Evolutionary conservation across 2,797 vertebrate genomes (phyloP), one percentile per base, ranked within the genome.

Genomic region (Enteromius viviparus): DNA sequence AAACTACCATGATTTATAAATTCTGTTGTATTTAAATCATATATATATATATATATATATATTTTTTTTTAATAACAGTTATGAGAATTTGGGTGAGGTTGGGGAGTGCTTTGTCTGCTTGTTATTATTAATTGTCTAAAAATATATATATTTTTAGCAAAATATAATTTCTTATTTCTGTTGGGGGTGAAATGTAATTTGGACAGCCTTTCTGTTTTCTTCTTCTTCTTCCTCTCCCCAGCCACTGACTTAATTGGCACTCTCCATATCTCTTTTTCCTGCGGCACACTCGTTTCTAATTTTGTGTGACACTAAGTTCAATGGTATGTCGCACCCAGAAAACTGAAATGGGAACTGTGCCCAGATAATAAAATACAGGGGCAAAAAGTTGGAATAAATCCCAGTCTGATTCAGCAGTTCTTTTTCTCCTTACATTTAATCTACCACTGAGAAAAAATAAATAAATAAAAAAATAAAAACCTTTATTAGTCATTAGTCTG

Each of bases 311-410:
- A 76, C 6, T 49, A 74, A 82, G 62, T 76, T 66, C 60, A 42
- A 55, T 29, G 60, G 32, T 29, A 66, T 55, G 62, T 68, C 23
- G 19, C 34, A 51, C 60, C 72, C 29, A 42, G 23, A 76, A 76
- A 76, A 76, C 11, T 1, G 34, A 64, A 76, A 29, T 29, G 60
- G 80, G 62, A 82, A 68, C 62, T 32, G 47, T 68, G 80, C 80
- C 72, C 62, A 66, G 62, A 75, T 76, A 55, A 66, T 55, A 76
- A 82, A 82, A 76, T 14, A 26, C 72, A 49, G 40, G 40, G 32
- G 58, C 42, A 65, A 78, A 70, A 83, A 58, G 8, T 62, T 53
- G 68, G 76, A 80, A 45, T 58, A 70, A 68, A 76, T 88, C 76
- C 85, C 76, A 80, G 82, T 15, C 45, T 68, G 21, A 55, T 71